phyloP scores from a whole-genome alignment of 2,113 vertebrate species.

The Mola mola region DNA sequence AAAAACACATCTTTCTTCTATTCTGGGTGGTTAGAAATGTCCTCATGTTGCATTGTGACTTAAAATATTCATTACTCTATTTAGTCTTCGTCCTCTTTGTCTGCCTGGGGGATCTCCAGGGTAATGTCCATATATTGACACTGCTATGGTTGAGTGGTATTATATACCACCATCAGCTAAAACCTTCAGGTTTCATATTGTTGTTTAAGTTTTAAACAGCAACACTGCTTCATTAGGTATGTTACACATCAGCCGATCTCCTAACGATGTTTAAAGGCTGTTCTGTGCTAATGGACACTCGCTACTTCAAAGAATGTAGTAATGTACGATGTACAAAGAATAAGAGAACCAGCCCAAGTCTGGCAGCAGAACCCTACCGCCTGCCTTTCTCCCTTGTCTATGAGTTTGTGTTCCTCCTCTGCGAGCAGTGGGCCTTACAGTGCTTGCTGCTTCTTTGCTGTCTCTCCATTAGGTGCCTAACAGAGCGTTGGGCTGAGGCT shows the following conservation, averaged over 20 bases:
- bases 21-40: background rate
- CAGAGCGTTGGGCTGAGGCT: constrained; percentile 77
- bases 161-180: background rate
- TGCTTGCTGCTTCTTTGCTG: constrained; percentile 69
- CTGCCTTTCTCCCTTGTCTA: constrained; percentile 43
- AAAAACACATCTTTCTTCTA: constrained; percentile 2
- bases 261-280: no score
- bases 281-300: background rate
- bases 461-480: constrained; percentile 81
- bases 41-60: background rate
- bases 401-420: constrained; percentile 64
- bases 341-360: constrained; percentile 7
- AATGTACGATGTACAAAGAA: background rate
- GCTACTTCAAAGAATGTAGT: constrained; percentile 18
- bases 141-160: no score
- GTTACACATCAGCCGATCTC: no score
- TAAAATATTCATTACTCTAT: background rate
- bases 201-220: constrained; percentile 3
- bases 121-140: constrained; percentile 10
- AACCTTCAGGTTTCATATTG: background rate
- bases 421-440: constrained; percentile 72
- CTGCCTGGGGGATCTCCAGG: background rate
- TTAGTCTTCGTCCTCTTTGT: background rate
- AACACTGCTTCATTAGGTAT: background rate
- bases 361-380: constrained; percentile 42